phyloP scores from a whole-genome alignment of 1,140 invertebrate genomes.

The Centruroides sculpturatus region DNA sequence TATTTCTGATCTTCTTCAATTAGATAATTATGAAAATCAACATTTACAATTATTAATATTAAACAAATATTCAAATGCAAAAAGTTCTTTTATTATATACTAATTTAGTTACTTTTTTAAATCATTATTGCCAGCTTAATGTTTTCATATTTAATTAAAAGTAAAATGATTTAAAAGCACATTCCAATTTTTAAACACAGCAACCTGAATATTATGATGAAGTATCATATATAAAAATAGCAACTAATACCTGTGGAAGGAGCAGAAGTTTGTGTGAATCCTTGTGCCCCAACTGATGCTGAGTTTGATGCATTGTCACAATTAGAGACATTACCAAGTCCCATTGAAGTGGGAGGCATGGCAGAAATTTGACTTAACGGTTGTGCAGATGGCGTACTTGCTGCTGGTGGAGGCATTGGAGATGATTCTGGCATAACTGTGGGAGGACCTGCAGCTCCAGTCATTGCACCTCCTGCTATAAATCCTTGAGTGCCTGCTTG shows the following conservation, averaged over 20 bases:
- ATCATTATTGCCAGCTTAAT: no score
- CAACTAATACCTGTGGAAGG: conserved; percentile 3
- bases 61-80: no score
- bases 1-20: no score
- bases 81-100: no score
- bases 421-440: conserved; percentile 19
- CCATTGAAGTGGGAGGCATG: conserved; percentile 10
- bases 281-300: conserved; percentile 4
- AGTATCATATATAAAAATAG: no score
- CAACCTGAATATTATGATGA: no score
- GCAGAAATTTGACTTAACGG: conserved; percentile 6
- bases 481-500: conserved; percentile 30
- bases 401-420: conserved; percentile 19
- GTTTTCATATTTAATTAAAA: no score
- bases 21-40: no score
- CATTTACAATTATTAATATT: no score
- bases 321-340: conserved; percentile 6
- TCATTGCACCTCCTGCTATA: conserved; percentile 22
- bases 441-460: conserved; percentile 35
- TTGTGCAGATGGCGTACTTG: conserved; percentile 7
- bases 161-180: no score
- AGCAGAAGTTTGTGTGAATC: conserved; percentile 12
- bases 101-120: no score
- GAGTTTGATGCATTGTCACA: conserved; percentile 5
- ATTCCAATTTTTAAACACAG: no score